Base-by-base conservation (phyloP, 2,113 vertebrate species). In the Microcebus tavaratra region DNA sequence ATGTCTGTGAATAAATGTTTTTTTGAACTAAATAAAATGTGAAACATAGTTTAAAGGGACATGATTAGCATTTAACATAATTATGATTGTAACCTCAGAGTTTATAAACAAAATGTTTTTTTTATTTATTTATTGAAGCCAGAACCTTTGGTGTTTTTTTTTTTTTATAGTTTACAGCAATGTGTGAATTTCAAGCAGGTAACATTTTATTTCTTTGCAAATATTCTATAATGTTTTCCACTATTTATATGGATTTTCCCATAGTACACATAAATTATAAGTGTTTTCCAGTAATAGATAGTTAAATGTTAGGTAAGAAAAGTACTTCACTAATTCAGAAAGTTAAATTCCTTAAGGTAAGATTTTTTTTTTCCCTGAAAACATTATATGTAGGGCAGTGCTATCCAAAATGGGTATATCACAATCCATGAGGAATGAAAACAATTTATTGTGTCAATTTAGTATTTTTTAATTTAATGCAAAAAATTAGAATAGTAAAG, bases 181-280 rank as follows among this genome's bases (percentile, higher is more conserved):
- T 93, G 42, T 85, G 8, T 91, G 48, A 80, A 95, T 81, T 80
- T 95, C 57, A 80, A 65, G 90, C 39, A 86, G 82, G 14, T 53
- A 92, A 13, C 6, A n/a, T 67, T 25, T 53, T 61, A 53, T 75
- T 86, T 73, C 50, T 85, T 86, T 97, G 72, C 48, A 86, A 61
- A 65, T 72, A 42, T n/a, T 50, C 11, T 82, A 5, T 70, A n/a
- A 67, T 63, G 82, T 94, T 82, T 75, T 34, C 21, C 15, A 65
- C 59, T 79, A 63, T 68, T 65, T 96, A 61, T 50, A 50, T 91
- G n/a, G 31, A 83, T 91, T 61, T 39, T 81, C 36, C n/a, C 48
- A 63, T 8, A 82, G 25, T 95, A 53, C 34, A 23, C 29, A 82
- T 34, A 91, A 85, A 65, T 70, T 20, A 36, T 61, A 65, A 82